Base-by-base conservation (phyloP, 2,888 invertebrate genomes). In the Acleris emargana region DNA sequence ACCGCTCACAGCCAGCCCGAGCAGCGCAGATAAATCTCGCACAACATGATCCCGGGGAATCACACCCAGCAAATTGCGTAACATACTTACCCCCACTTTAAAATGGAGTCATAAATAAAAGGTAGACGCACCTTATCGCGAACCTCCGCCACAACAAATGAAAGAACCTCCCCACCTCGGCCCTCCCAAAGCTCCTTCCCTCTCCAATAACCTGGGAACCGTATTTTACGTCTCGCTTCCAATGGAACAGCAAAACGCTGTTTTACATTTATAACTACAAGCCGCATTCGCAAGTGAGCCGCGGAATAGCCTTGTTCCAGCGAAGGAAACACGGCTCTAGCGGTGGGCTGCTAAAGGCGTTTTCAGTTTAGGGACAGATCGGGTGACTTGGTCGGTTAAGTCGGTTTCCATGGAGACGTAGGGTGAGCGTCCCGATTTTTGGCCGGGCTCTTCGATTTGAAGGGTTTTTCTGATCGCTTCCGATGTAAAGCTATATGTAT, bases 231-330 rank as follows among this genome's bases (percentile, higher is more conserved):
- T 79, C 82, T 77, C 83, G 69, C 73, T 82, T 81, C 75, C 72
- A 80, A 76, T 80, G 72, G 73, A 73, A 72, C 79, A 71, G 78
- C 77, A 84, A 88, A 88, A 83, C 83, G 77, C 75, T 87, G 91
- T 91, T 91, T 91, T 91, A 93, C 92, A 93, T 92, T 92, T 92
- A 92, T 91, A 90, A 89, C 85, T 90, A 90, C 92, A 89, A 84
- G 84, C 83, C 79, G 75, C 80, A 82, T 80, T 81, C 79, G 78
- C 78, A 75, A 75, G 72, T 73, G 74, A 74, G 75, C 68, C 69
- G 71, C 72, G 69, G 70, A 61, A 71, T 70, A 68, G 67, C 64
- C 62, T 60, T 49, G 5, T 59, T 63, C 61, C 67, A 13, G 32
- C 59, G 16, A 69, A 68, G 20, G 18, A 76, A 71, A 72, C 54